These are phyloP conservation scores for Xylota sylvarum DNA, from an alignment of 2,888 invertebrate genomes.

Conservation along the genomic window DNA sequence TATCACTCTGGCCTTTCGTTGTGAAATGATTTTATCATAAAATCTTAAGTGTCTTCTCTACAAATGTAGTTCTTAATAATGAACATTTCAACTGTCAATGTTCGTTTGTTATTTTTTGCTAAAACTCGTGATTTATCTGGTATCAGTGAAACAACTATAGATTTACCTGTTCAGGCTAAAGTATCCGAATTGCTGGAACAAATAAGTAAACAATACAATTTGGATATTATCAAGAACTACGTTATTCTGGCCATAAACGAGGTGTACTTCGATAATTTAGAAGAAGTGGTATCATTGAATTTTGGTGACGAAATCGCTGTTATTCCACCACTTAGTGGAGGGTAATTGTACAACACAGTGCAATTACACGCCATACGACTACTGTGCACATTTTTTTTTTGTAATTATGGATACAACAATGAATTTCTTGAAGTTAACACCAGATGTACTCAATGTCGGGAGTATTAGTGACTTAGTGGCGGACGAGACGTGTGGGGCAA, in stretches of 20 bases:
- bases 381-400: neutral
- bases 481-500: constrained; percentile 92
- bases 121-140: constrained; percentile 94
- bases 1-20: neutral
- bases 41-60: neutral
- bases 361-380: neutral
- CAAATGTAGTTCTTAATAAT: constrained; percentile 48
- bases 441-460: constrained; percentile 89
- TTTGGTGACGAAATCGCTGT: constrained; percentile 94
- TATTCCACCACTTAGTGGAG: constrained; percentile 97
- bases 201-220: constrained; percentile 87
- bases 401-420: constrained; percentile 83
- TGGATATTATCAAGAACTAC: constrained; percentile 89
- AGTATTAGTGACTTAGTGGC: constrained; percentile 88
- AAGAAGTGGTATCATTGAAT: constrained; percentile 86
- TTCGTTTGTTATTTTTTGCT: constrained; percentile 94
- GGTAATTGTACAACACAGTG: constrained; percentile 85
- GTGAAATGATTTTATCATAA: constrained; percentile 1
- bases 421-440: constrained; percentile 90
- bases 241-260: constrained; percentile 94
- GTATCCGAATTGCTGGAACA: constrained; percentile 87
- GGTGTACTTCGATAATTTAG: constrained; percentile 88
- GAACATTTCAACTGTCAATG: constrained; percentile 83
- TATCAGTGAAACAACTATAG: constrained; percentile 86
- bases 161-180: constrained; percentile 86